A percentile compares a stretch with the other conserved stretches of the same genome.
Conservation (phyloP, 2,797 vertebrate species). For the Pipistrellus kuhlii region DNA sequence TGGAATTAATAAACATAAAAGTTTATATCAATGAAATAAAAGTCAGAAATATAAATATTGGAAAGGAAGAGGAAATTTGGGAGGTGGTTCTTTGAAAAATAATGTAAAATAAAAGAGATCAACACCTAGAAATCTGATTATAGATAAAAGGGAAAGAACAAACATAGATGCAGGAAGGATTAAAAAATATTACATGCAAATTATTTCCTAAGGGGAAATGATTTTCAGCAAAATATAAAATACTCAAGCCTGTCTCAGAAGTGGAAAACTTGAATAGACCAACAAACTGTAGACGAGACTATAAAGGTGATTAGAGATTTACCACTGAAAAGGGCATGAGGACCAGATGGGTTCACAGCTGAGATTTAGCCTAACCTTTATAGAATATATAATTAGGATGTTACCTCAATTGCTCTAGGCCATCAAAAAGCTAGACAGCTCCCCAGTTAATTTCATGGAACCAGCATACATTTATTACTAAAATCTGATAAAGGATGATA, state of each 20-base stretch:
- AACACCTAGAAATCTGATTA: background rate
- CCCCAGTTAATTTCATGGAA: slow-evolving; percentile 45
- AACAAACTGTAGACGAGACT: background rate
- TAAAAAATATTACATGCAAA: slow-evolving; percentile 2
- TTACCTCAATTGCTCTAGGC: background rate
- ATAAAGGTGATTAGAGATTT: background rate
- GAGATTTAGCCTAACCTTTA: slow-evolving; percentile 65
- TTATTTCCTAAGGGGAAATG: background rate
- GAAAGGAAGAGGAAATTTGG: slow-evolving; percentile 11
- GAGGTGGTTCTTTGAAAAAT: background rate
- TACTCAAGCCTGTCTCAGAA: slow-evolving; percentile 26
- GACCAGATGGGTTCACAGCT: slow-evolving; percentile 64
- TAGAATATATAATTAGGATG: slow-evolving; percentile 48
- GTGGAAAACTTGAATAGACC: slow-evolving; percentile 15
- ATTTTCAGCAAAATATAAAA: slow-evolving; percentile 40
- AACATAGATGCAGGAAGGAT: background rate
- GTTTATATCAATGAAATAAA: background rate
- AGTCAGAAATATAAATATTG: slow-evolving; percentile 8
- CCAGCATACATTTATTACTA: background rate
- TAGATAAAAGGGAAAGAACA: slow-evolving; percentile 12
- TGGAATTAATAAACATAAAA: slow-evolving; percentile 32
- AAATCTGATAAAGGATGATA: slow-evolving; percentile 18
- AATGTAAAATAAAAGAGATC: slow-evolving; percentile 1
- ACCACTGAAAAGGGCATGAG: background rate
- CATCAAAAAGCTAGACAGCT: slow-evolving; percentile 24